Percentiles rank a stretch among this genome's conserved stretches.
phyloP scores from a whole-genome alignment of 2,888 invertebrate genomes.

The Lithophane leautieri region DNA sequence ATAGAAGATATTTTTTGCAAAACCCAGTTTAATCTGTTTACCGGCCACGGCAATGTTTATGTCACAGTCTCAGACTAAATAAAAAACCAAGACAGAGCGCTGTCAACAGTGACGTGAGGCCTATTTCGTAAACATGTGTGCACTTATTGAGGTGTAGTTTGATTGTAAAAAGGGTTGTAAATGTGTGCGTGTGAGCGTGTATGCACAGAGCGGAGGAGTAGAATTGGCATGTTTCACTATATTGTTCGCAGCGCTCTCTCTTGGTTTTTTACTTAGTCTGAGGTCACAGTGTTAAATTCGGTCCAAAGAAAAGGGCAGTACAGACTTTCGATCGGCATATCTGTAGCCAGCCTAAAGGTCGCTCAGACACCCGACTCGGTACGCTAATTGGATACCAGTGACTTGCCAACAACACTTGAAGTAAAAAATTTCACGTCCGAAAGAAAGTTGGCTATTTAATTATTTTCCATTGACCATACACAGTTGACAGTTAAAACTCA shows the following conservation, averaged over 20 bases:
- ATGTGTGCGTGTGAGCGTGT: too few relatives aligned
- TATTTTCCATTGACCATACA: slow-evolving; percentile 34
- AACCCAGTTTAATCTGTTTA: background rate
- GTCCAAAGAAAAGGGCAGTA: background rate
- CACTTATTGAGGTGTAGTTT: too few relatives aligned
- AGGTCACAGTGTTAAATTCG: background rate
- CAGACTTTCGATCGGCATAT: slow-evolving; percentile 2
- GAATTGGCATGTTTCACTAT: too few relatives aligned
- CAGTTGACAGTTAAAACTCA: slow-evolving; percentile 35
- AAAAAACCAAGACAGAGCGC: too few relatives aligned
- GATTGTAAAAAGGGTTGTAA: too few relatives aligned
- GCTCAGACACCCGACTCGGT: slow-evolving; percentile 17
- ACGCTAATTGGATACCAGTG: slow-evolving; percentile 44
- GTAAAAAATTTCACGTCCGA: slow-evolving; percentile 44
- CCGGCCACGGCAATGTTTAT: background rate
- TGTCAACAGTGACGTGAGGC: too few relatives aligned
- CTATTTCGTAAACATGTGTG: too few relatives aligned
- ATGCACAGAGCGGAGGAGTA: too few relatives aligned
- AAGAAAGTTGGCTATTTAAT: slow-evolving; percentile 59
- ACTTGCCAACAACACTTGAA: slow-evolving; percentile 28
- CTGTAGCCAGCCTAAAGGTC: slow-evolving; percentile 44
- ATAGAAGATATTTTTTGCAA: background rate
- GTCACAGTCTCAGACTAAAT: too few relatives aligned
- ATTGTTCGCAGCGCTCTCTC: too few relatives aligned
- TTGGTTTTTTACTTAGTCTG: too few relatives aligned